Evolutionary conservation across 2,888 invertebrate species (phyloP).

Genomic region (Acholoe squamosa): DNA sequence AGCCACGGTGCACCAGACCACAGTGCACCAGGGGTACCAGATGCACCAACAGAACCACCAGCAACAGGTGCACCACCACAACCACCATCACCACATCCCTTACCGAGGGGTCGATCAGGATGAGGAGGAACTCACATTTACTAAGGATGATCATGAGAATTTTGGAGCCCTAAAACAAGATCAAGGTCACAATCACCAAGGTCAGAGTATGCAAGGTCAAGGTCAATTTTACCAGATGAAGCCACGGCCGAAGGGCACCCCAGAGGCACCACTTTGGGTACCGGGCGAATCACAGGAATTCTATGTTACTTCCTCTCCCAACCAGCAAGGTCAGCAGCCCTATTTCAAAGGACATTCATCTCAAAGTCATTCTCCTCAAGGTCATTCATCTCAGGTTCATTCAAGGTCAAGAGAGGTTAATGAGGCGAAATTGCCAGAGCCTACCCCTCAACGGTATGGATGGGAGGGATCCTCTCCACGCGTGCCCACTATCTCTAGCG

Average conservation of each 20-base stretch:
- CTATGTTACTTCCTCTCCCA: neutral
- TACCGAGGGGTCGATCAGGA: neutral
- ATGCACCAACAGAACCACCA: neutral
- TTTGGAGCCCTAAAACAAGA: too few species aligned
- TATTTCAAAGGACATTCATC: neutral
- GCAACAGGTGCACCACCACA: neutral
- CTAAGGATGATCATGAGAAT: neutral
- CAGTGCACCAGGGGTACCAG: neutral
- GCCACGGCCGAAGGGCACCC: neutral
- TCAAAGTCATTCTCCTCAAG: neutral
- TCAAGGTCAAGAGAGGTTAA: neutral
- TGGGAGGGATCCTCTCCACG: neutral
- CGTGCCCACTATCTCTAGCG: neutral
- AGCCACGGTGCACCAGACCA: neutral
- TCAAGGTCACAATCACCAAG: too few species aligned
- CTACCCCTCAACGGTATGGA: neutral
- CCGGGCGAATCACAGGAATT: neutral
- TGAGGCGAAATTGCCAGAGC: neutral
- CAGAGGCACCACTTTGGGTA: neutral
- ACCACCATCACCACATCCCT: neutral
- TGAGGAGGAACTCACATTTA: neutral
- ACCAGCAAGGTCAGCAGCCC: neutral
- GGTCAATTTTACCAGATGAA: neutral
- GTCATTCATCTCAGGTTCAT: neutral
- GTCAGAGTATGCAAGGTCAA: neutral